Evolutionary conservation across 2,888 invertebrate genomes (phyloP).

Genomic region (Tolmerus cingulatus): DNA sequence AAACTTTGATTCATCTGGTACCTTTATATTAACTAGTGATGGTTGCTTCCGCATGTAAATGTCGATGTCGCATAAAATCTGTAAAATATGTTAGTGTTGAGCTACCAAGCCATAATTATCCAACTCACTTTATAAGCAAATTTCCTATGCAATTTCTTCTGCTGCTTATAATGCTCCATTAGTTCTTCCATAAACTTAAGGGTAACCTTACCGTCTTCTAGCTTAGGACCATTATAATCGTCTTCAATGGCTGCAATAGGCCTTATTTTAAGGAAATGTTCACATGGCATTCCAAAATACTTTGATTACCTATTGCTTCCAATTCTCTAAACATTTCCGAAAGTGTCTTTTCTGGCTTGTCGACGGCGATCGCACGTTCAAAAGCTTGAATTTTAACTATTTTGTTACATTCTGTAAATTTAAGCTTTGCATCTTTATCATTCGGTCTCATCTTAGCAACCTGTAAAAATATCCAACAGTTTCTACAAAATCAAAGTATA

Average conservation of each 20-base stretch:
- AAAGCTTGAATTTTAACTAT: slow-evolving; percentile 94
- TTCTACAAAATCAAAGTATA: not conserved
- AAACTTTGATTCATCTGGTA: slow-evolving; percentile 88
- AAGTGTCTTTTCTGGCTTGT: slow-evolving; percentile 85
- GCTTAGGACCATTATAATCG: slow-evolving; percentile 89
- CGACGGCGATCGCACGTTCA: slow-evolving; percentile 95
- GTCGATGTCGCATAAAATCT: slow-evolving; percentile 93
- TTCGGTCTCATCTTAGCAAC: slow-evolving; percentile 91
- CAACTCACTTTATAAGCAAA: slow-evolving; percentile 89
- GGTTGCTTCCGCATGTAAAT: slow-evolving; percentile 83
- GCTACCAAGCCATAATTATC: not conserved
- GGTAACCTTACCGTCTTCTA: slow-evolving; percentile 89
- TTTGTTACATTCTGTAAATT: slow-evolving; percentile 94
- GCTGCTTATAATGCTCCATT: slow-evolving; percentile 87
- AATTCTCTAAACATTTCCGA: slow-evolving; percentile 85
- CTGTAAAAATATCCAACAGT: slow-evolving; percentile 62
- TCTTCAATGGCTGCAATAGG: slow-evolving; percentile 84
- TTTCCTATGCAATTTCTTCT: slow-evolving; percentile 94
- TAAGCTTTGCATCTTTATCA: slow-evolving; percentile 92
- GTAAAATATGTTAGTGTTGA: slow-evolving; percentile 48
- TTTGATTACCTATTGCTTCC: slow-evolving; percentile 81
- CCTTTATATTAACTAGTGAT: slow-evolving; percentile 87
- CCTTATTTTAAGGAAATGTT: slow-evolving; percentile 47
- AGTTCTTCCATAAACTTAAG: slow-evolving; percentile 87
- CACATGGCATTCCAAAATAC: not conserved